Evolutionary conservation across 2,888 invertebrate genomes (phyloP).

Genomic region (Onthophagus sagittarius): DNA sequence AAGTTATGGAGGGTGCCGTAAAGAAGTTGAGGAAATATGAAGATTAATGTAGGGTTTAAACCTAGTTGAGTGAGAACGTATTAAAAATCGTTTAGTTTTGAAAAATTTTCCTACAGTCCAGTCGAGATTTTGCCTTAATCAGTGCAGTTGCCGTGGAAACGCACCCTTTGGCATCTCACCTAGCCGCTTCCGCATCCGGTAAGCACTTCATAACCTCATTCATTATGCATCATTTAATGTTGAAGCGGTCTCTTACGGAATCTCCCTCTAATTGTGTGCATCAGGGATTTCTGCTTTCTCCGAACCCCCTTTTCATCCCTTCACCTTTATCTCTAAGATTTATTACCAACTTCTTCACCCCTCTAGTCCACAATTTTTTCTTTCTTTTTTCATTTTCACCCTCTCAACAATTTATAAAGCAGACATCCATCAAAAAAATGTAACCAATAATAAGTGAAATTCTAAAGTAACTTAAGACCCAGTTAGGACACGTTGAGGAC

Average conservation of each 20-base stretch:
- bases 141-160: slow-evolving; percentile 1
- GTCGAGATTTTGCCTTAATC: slow-evolving; percentile 4
- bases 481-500: slow-evolving; percentile 11
- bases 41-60: neutral
- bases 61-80: neutral
- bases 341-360: neutral
- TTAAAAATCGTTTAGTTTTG: neutral
- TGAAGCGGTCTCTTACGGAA: slow-evolving; percentile 35
- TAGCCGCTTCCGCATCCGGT: slow-evolving; percentile 36
- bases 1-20: neutral
- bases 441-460: no score
- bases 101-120: neutral
- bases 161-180: slow-evolving; percentile 34
- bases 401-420: neutral
- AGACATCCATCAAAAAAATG: no score
- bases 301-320: neutral
- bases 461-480: neutral
- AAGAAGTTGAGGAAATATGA: neutral
- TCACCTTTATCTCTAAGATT: neutral
- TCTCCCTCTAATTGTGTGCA: slow-evolving; percentile 35
- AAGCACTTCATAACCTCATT: slow-evolving; percentile 37
- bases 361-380: neutral
- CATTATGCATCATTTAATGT: slow-evolving; percentile 37
- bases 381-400: neutral
- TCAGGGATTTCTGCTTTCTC: slow-evolving; percentile 16